Percentiles rank a stretch among this genome's conserved stretches.
These are phyloP conservation scores for Osmerus eperlanus DNA, from an alignment of 2,113 vertebrate species.

Conservation along the genomic window DNA sequence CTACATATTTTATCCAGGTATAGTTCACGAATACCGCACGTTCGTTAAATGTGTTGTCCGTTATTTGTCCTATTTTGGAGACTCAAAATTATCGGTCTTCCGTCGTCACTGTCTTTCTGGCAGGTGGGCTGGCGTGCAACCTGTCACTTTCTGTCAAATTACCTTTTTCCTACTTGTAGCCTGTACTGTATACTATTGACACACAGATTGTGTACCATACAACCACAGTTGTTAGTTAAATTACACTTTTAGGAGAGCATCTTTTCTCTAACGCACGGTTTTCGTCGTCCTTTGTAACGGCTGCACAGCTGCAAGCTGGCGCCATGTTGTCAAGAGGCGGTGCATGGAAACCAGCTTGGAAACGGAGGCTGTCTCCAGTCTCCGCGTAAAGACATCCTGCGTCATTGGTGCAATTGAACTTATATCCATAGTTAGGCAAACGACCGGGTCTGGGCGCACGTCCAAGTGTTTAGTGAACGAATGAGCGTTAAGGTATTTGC, in stretches of 20 bases:
- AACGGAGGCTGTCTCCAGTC: neutral
- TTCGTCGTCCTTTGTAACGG: conserved; percentile 44
- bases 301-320: conserved; percentile 46
- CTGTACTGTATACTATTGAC: no score
- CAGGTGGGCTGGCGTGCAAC: conserved; percentile 5
- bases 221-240: no score
- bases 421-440: conserved; percentile 1
- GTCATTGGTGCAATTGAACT: neutral
- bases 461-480: neutral
- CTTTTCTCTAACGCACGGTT: conserved; percentile 25
- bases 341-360: conserved; percentile 15
- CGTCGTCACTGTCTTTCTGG: neutral
- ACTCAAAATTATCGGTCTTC: neutral
- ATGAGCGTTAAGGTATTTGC: neutral
- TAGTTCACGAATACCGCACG: no score
- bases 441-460: neutral
- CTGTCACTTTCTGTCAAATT: neutral
- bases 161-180: neutral
- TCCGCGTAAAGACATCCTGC: neutral
- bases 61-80: neutral
- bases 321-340: conserved; percentile 53
- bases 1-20: no score
- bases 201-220: no score
- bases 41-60: neutral
- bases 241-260: neutral